Percentiles rank a stretch among this genome's conserved stretches.
These are phyloP conservation scores for Lithosia quadra DNA, from an alignment of 2,888 invertebrate species.

Conservation along the genomic window DNA sequence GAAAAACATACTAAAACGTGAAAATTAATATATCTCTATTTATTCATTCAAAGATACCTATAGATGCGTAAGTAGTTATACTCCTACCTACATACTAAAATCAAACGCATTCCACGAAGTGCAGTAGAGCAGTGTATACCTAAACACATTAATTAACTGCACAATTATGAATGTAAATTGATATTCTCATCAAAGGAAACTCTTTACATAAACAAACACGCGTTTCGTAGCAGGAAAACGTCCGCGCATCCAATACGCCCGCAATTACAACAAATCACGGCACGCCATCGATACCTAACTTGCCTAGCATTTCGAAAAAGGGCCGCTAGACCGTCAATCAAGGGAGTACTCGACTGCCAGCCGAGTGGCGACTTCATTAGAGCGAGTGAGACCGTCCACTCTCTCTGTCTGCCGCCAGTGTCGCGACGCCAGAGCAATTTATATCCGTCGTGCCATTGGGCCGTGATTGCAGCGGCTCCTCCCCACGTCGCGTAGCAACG, in stretches of 20 bases:
- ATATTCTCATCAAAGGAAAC: conserved; percentile 18
- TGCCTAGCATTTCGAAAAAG: conserved; percentile 74
- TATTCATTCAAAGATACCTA: neutral
- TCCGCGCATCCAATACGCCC: conserved; percentile 51
- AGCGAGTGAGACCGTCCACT: conserved; percentile 64
- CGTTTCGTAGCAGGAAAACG: conserved; percentile 49
- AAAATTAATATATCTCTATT: no score
- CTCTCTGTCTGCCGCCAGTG: conserved; percentile 76
- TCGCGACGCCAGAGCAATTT: conserved; percentile 86
- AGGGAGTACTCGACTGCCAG: conserved; percentile 64
- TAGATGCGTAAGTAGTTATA: neutral
- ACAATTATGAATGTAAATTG: conserved; percentile 23
- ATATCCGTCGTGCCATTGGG: conserved; percentile 88
- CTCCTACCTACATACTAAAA: neutral
- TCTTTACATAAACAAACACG: conserved; percentile 14
- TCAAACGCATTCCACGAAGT: neutral
- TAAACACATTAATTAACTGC: conserved; percentile 6
- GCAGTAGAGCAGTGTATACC: neutral
- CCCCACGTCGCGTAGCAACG: conserved; percentile 89
- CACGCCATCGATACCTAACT: conserved; percentile 74
- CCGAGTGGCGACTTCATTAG: conserved; percentile 84
- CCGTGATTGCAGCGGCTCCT: conserved; percentile 87
- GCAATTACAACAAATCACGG: conserved; percentile 79
- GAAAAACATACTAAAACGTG: no score
- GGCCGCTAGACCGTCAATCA: conserved; percentile 83